Percentiles rank a stretch among this genome's conserved stretches.
These are phyloP conservation scores for Copsychus sechellarum DNA, from an alignment of 2,113 vertebrate genomes.

Conservation along the genomic window DNA sequence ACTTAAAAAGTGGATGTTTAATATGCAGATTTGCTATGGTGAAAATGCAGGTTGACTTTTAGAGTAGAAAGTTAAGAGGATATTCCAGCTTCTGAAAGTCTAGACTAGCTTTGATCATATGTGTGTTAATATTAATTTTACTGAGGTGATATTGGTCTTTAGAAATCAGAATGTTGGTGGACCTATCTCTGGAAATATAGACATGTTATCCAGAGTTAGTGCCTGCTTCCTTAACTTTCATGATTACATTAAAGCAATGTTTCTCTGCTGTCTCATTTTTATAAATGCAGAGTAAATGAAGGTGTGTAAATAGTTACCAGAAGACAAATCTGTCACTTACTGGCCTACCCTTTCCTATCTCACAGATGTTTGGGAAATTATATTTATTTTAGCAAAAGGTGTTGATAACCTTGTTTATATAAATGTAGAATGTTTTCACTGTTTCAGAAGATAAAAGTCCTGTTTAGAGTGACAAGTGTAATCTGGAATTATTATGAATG, in stretches of 20 bases:
- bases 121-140: background rate
- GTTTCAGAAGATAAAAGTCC: background rate
- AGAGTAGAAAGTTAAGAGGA: background rate
- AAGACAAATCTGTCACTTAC: background rate
- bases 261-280: background rate
- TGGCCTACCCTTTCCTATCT: background rate
- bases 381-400: constrained; percentile 1
- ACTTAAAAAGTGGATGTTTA: background rate
- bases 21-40: background rate
- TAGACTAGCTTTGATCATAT: background rate
- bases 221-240: background rate
- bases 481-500: background rate
- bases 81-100: background rate
- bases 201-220: background rate
- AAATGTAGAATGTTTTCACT: background rate
- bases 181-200: background rate
- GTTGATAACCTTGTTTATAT: constrained; percentile 42
- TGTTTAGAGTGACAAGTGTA: background rate
- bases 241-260: background rate
- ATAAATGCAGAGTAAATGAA: background rate
- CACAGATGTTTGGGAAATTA: background rate
- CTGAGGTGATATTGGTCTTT: background rate
- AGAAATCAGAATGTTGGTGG: background rate
- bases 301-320: background rate
- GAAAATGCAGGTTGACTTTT: background rate